Evolutionary conservation across 2,888 invertebrate species (phyloP), one percentile per base, ranked within the genome.

Genomic region (Blastobasis lacticolella): DNA sequence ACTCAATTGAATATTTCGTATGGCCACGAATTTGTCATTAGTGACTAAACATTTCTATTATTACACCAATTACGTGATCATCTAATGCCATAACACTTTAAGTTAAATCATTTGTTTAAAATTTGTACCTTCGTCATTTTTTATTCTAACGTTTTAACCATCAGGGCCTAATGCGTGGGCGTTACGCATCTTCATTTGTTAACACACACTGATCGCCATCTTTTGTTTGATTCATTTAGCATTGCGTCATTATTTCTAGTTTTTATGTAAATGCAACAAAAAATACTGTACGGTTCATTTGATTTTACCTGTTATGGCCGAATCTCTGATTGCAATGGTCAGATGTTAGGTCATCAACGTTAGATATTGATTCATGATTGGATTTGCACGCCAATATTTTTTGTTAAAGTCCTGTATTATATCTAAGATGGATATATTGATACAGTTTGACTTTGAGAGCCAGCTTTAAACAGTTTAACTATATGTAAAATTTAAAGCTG

Each of bases 181-280:
- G 71, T 64, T 57, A 60, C 60, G 56, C 57, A 60, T 58, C 56
- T 56, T 57, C 49, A 51, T 53, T 41, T 48, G 42, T 46, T 55
- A 50, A 51, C 51, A 49, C 53, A 57, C 61, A 65, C 64, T 57
- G 57, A 71, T 66, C 66, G 62, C 60, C 60, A 60, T 62, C 60
- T 57, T 59, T 23, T 23, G 23, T 55, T 47, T 46, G 55, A 54
- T 45, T 50, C 41, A 52, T 50, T 46, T 48, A 48, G 51, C 51
- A 54, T 65, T 62, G 57, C 64, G 58, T 67, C 62, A 68, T 61
- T 53, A 23, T 23, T 23, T 23, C 23, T 23, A 23, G 44, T 54
- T 56, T 50, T 52, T 53, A 51, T 56, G 54, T 55, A 54, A 49
- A 10, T 38, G 46, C 51, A 49, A 52, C 53, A 54, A 54, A 52